phyloP scores from a whole-genome alignment of 2,888 invertebrate genomes.

The Brachycybe producta region DNA sequence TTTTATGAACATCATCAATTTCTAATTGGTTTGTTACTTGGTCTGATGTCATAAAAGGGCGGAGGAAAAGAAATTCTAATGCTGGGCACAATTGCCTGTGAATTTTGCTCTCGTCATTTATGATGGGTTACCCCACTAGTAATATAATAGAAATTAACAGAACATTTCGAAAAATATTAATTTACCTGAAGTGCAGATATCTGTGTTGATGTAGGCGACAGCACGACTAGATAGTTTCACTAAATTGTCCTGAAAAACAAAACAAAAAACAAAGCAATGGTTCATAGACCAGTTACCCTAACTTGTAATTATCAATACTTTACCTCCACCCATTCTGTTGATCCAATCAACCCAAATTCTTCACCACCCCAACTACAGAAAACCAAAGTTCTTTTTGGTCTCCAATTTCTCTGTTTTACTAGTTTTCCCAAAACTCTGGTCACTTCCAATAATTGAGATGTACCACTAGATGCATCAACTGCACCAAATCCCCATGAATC shows the following conservation, averaged over 20 bases:
- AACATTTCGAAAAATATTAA: conserved; percentile 15
- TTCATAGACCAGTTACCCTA: too few species aligned
- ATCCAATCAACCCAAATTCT: conserved; percentile 39
- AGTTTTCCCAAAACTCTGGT: conserved; percentile 32
- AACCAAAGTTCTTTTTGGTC: conserved; percentile 37
- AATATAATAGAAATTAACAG: not conserved
- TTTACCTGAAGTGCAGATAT: conserved; percentile 25
- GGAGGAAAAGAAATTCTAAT: too few species aligned
- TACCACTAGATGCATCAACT: conserved; percentile 40
- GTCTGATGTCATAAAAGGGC: too few species aligned
- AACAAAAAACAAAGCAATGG: too few species aligned
- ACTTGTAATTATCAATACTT: too few species aligned
- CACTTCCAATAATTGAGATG: conserved; percentile 39
- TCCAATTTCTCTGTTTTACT: conserved; percentile 33
- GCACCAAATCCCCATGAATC: conserved; percentile 42
- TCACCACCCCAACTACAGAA: conserved; percentile 41
- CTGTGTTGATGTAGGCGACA: conserved; percentile 23
- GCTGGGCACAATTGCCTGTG: too few species aligned
- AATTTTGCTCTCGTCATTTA: too few species aligned
- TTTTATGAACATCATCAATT: too few species aligned
- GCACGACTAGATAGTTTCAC: conserved; percentile 21
- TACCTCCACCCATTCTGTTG: conserved; percentile 35
- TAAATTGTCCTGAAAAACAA: conserved; percentile 17
- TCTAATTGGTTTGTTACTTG: too few species aligned
- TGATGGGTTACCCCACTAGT: not conserved